Conservation (phyloP, 2,113 vertebrate genomes). For the Grallaria varia region DNA sequence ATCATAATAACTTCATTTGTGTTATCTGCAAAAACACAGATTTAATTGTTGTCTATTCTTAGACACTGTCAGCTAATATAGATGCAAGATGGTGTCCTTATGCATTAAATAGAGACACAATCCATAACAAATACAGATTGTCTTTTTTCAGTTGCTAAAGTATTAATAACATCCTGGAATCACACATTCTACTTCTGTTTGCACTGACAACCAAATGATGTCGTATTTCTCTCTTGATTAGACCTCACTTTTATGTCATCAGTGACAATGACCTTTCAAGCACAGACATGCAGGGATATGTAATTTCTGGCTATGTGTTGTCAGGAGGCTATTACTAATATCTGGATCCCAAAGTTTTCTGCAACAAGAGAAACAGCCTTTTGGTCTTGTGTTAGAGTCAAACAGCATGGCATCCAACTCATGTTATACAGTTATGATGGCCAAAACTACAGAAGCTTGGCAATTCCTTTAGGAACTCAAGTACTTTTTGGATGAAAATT, state of each 20-base stretch:
- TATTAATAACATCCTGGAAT: background rate
- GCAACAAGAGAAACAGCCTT: conserved; percentile 8
- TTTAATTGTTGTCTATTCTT: background rate
- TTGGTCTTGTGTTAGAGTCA: conserved; percentile 29
- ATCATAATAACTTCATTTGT: background rate
- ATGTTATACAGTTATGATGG: background rate
- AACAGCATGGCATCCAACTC: conserved; percentile 33
- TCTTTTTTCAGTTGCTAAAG: conserved; percentile 4
- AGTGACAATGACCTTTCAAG: background rate
- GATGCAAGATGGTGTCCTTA: background rate
- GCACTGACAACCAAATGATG: conserved; percentile 9
- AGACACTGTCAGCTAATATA: background rate
- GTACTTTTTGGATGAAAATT: conserved; percentile 37
- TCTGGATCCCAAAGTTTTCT: conserved; percentile 15
- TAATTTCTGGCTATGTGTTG: background rate
- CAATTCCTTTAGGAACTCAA: conserved; percentile 24
- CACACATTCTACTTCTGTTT: conserved; percentile 3
- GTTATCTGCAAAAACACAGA: background rate
- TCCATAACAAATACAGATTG: background rate
- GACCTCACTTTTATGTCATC: background rate
- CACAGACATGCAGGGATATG: background rate
- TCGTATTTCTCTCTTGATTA: conserved; percentile 18
- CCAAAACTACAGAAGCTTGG: conserved; percentile 44
- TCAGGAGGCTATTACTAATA: conserved; percentile 12
- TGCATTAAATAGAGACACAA: background rate